Percentiles rank a stretch among this genome's conserved stretches.
Conservation (phyloP, 2,113 vertebrate genomes). For the Actenoides lindsayi region DNA sequence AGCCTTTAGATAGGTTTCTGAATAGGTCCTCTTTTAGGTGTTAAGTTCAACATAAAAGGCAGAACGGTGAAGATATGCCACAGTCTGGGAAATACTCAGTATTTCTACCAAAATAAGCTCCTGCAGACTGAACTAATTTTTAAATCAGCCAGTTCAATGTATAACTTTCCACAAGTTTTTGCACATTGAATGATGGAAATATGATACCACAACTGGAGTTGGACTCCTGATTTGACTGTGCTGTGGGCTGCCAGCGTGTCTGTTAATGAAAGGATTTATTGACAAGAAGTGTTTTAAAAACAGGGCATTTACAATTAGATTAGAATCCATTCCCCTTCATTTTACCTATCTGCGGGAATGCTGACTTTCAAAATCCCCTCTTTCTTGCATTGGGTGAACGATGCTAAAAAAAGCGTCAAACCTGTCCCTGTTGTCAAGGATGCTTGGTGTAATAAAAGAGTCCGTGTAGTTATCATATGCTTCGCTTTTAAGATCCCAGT, state of each 20-base stretch:
- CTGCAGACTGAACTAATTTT: not conserved
- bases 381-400: not conserved
- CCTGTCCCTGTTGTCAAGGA: not conserved
- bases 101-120: not conserved
- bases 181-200: not conserved
- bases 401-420: slow-evolving; percentile 41
- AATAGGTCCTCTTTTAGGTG: not conserved
- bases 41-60: not conserved
- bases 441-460: not conserved
- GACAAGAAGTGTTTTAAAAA: slow-evolving; percentile 40
- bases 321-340: slow-evolving; percentile 61
- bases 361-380: slow-evolving; percentile 41
- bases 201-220: not conserved
- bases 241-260: not conserved
- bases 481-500: not conserved
- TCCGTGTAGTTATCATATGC: accelerated
- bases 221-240: not conserved
- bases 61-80: not conserved
- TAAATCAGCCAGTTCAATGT: not conserved
- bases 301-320: slow-evolving; percentile 58
- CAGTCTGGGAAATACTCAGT: not conserved
- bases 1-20: not conserved
- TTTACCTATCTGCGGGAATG: slow-evolving; percentile 30
- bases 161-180: not conserved
- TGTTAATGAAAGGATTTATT: slow-evolving; percentile 45